These are phyloP conservation scores for Microctonus aethiopoides DNA, from an alignment of 2,888 invertebrate species.

Conservation along the genomic window DNA sequence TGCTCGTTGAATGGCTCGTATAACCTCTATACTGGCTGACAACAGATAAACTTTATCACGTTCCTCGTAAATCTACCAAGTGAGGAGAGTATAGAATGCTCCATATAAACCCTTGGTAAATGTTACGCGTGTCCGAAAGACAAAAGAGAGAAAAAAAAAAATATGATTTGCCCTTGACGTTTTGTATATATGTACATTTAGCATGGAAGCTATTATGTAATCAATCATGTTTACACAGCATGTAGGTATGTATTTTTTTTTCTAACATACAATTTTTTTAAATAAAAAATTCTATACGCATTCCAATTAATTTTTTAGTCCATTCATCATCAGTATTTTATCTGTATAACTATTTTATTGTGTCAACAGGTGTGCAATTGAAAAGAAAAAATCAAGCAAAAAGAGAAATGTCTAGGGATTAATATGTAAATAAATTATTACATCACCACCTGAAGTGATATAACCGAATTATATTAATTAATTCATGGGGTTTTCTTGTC, in stretches of 20 bases:
- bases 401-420: neutral
- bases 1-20: conserved; percentile 19
- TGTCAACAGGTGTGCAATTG: too few species aligned
- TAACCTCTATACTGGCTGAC: conserved; percentile 31
- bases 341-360: too few species aligned
- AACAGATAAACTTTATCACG: conserved; percentile 35
- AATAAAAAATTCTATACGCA: too few species aligned
- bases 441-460: neutral
- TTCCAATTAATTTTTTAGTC: too few species aligned
- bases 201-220: neutral
- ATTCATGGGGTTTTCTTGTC: neutral
- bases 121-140: neutral
- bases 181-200: too few species aligned
- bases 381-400: too few species aligned
- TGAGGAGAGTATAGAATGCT: conserved; percentile 10
- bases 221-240: neutral
- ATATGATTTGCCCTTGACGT: neutral
- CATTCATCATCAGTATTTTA: too few species aligned
- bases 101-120: neutral
- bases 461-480: neutral
- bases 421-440: neutral
- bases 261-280: too few species aligned
- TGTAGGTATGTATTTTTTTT: too few species aligned
- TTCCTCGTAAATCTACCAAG: conserved; percentile 12
- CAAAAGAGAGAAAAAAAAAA: neutral